A percentile compares a stretch with the other conserved stretches of the same genome.
These are phyloP conservation scores for Enhydra lutris DNA, from an alignment of 2,113 vertebrate species.

Conservation along the genomic window DNA sequence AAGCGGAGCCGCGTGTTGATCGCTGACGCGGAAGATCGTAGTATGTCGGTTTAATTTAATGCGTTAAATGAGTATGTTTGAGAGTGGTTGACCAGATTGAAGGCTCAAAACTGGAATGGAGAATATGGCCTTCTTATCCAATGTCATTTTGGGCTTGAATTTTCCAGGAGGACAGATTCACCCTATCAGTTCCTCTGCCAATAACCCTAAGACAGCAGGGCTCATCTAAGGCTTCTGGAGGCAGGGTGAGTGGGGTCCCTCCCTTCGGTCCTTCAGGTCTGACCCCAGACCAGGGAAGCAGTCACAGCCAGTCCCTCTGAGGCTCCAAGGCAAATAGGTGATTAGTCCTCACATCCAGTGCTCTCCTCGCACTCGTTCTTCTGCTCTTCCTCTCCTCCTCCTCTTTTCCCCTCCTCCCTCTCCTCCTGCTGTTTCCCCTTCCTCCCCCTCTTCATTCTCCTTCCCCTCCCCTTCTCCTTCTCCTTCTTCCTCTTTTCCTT, in stretches of 20 bases:
- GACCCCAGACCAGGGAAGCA: neutral
- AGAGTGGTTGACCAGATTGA: neutral
- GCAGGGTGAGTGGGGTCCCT: neutral
- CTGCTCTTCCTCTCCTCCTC: too few relatives aligned
- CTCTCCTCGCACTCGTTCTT: neutral
- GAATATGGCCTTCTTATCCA: neutral
- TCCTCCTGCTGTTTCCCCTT: accelerated
- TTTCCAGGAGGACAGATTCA: neutral
- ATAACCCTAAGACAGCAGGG: neutral
- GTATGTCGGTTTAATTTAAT: neutral
- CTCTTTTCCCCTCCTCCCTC: neutral
- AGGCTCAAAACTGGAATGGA: neutral
- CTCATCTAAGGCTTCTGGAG: neutral
- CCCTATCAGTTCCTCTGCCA: neutral
- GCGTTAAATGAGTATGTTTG: neutral
- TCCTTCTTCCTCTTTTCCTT: neutral
- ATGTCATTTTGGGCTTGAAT: neutral
- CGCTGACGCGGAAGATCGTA: neutral
- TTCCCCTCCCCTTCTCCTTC: accelerated
- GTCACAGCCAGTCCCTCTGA: neutral
- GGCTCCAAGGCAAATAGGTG: neutral
- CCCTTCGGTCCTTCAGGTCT: neutral
- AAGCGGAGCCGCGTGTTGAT: neutral
- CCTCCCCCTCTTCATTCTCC: neutral
- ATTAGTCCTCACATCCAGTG: neutral